Evolutionary conservation across 2,888 invertebrate genomes (phyloP).

Genomic region (Oscheius sp.): DNA sequence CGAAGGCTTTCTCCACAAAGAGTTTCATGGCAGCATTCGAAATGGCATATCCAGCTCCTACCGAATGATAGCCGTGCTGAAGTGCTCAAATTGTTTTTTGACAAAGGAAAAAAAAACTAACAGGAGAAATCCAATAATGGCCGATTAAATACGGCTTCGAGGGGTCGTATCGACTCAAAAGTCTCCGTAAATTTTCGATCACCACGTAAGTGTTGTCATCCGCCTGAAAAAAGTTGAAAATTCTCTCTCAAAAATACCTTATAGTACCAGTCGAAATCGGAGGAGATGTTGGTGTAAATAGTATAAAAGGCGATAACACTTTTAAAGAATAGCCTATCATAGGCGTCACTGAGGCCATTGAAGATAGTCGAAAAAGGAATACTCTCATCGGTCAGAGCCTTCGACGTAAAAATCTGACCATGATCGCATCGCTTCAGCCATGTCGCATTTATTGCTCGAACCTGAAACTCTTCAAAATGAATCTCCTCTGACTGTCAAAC

Average conservation of each 20-base stretch:
- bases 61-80: slow-evolving; percentile 48
- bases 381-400: slow-evolving; percentile 35
- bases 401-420: slow-evolving; percentile 45
- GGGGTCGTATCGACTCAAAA: slow-evolving; percentile 44
- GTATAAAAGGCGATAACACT: slow-evolving; percentile 47
- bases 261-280: slow-evolving; percentile 47
- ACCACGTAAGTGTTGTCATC: slow-evolving; percentile 57
- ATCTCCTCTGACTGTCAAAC: not conserved
- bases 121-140: slow-evolving; percentile 31
- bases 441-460: slow-evolving; percentile 48
- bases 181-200: slow-evolving; percentile 46
- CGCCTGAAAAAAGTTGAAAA: slow-evolving; percentile 23
- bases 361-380: slow-evolving; percentile 48
- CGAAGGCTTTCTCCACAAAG: slow-evolving; percentile 44
- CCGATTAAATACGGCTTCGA: slow-evolving; percentile 50
- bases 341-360: slow-evolving; percentile 44
- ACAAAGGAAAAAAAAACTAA: too few species aligned
- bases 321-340: slow-evolving; percentile 53
- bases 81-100: too few species aligned
- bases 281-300: slow-evolving; percentile 42
- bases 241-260: not conserved
- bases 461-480: slow-evolving; percentile 27
- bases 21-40: slow-evolving; percentile 48
- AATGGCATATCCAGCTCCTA: slow-evolving; percentile 51
- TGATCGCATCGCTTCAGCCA: slow-evolving; percentile 52